A percentile compares a stretch with the other conserved stretches of the same genome.
Evolutionary conservation across 2,888 invertebrate species (phyloP).

Genomic region (Macaria liturata): DNA sequence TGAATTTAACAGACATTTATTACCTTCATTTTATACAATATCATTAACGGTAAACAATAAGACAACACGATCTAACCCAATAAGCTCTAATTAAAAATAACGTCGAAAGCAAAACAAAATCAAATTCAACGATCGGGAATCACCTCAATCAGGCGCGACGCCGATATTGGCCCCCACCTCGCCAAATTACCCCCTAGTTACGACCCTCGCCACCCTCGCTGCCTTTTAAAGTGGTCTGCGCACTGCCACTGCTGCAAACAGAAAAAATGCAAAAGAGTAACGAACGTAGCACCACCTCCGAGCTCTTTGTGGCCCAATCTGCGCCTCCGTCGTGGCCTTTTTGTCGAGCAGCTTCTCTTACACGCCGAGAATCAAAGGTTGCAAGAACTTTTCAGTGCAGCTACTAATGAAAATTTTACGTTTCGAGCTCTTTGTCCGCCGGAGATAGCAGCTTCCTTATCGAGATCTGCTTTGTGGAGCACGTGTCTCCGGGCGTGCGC

Average conservation of each 20-base stretch:
- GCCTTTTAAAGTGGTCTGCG: constrained; percentile 83
- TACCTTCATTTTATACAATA: background rate
- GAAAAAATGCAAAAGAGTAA: constrained; percentile 79
- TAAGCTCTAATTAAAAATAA: constrained; percentile 63
- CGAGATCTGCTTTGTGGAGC: constrained; percentile 67
- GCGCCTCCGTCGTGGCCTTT: constrained; percentile 77
- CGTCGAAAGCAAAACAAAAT: constrained; percentile 61
- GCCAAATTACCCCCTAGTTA: constrained; percentile 82
- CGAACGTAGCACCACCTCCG: constrained; percentile 76
- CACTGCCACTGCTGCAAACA: constrained; percentile 80
- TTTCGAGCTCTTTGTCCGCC: constrained; percentile 72
- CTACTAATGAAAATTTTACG: constrained; percentile 81
- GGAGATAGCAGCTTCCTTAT: constrained; percentile 73
- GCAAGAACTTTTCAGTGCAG: constrained; percentile 73
- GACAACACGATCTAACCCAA: constrained; percentile 33
- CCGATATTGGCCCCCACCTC: constrained; percentile 80
- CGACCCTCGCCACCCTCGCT: constrained; percentile 71
- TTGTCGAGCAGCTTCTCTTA: constrained; percentile 76
- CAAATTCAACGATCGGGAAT: constrained; percentile 73
- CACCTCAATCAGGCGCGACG: constrained; percentile 81
- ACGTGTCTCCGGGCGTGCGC: constrained; percentile 61
- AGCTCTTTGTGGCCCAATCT: constrained; percentile 83
- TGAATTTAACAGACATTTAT: no score
- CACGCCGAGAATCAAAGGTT: constrained; percentile 79
- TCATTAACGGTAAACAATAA: constrained; percentile 1